Evolutionary conservation across 2,888 invertebrate species (phyloP), one percentile per base, ranked within the genome.

Genomic region (Microdon myrmicae): DNA sequence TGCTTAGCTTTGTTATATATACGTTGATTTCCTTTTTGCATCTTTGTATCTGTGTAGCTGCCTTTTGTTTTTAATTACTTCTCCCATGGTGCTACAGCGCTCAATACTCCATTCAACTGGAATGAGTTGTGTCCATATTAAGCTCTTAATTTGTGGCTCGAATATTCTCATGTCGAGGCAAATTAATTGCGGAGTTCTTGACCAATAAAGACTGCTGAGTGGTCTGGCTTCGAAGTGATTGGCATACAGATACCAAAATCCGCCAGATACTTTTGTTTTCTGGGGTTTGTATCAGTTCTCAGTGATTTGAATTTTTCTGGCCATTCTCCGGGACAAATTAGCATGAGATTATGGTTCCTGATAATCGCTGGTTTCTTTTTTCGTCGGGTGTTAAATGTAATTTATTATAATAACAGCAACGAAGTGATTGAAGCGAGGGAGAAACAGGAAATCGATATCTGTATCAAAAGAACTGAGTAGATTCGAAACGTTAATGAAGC

Each of bases 141-240:
- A 64, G 64, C 64, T 64, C 64, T 64, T 64, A 64, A 64, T 64
- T 64, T 64, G 64, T 64, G 64, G 45, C 64, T 64, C 34, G 43
- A 58, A 58, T 56, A 35, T 51, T 51, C 37, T 51, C 58, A 64
- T 64, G 64, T 64, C 51, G 58, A 41, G 19, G 45, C 45, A 16
- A 64, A 64, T 58, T 64, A 58, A 58, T 58, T 64, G 47, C 56
- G 47, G 37, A 58, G 43, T 22, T 64, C 35, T 64, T 41, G 9
- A 51, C 64, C 64, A 64, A 64, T 64, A 51, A 64, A 64, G 51
- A 37, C 35, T 58, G 22, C 25, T n/a, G 29, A 38, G 43, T 14
- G 19, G 19, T 20, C 23, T 37, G 12, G 23, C 12, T 12, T 14
- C 12, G 9, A 7, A 9, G 9, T 2, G n/a, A 37, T 23, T 32